Percentiles rank a stretch among this genome's conserved stretches.
Conservation (phyloP, 2,888 invertebrate genomes). For the Tiliacea citrago region DNA sequence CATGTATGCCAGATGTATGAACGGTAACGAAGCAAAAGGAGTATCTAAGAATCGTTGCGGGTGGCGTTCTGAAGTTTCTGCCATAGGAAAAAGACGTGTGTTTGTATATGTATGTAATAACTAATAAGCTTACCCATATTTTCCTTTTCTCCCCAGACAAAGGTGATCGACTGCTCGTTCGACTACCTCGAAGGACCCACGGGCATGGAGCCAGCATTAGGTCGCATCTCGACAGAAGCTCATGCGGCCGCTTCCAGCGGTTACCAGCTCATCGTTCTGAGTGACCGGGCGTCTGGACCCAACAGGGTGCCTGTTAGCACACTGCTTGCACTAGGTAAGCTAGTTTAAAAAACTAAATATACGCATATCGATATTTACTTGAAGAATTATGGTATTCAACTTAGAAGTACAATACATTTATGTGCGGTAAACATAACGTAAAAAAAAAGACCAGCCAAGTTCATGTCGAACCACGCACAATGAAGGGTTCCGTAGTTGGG, state of each 20-base stretch:
- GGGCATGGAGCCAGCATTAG: conserved; percentile 95
- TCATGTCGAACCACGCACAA: too few relatives aligned
- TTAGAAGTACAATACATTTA: too few relatives aligned
- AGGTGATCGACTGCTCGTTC: conserved; percentile 97
- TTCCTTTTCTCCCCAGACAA: conserved; percentile 85
- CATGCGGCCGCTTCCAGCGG: conserved; percentile 94
- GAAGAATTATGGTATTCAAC: not conserved
- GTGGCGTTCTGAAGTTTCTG: too few relatives aligned
- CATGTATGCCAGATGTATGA: too few relatives aligned
- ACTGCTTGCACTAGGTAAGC: conserved; percentile 77
- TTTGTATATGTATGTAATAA: too few relatives aligned
- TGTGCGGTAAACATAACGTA: too few relatives aligned
- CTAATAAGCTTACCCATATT: conserved; percentile 48
- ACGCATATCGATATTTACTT: not conserved
- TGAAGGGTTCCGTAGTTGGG: too few relatives aligned
- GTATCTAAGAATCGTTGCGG: too few relatives aligned
- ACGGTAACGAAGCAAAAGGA: too few relatives aligned
- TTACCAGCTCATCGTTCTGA: conserved; percentile 96
- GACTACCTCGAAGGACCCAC: conserved; percentile 93
- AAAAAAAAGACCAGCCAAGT: too few relatives aligned
- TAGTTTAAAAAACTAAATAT: not conserved
- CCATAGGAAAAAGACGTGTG: too few relatives aligned
- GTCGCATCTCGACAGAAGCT: conserved; percentile 95
- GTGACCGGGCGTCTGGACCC: conserved; percentile 93
- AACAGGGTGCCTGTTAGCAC: conserved; percentile 75